A percentile compares a stretch with the other conserved stretches of the same genome.
phyloP scores from a whole-genome alignment of 1,140 invertebrate species.

The Aphelinus atriplicis region DNA sequence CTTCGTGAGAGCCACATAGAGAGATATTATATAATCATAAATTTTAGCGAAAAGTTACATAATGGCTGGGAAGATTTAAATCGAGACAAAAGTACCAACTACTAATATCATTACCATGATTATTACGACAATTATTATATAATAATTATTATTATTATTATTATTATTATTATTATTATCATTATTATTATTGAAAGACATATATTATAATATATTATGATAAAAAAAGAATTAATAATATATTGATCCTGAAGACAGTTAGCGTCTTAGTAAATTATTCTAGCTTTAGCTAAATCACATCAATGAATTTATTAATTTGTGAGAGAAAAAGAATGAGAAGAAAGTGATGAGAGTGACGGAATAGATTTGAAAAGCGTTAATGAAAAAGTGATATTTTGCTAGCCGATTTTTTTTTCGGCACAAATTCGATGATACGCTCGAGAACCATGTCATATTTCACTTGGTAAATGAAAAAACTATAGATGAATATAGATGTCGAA shows the following conservation, averaged over 20 bases:
- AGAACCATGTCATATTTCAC: too few species aligned
- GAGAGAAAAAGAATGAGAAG: background rate
- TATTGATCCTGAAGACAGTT: conserved; percentile 55
- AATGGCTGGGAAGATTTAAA: conserved; percentile 52
- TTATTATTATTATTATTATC: conserved; percentile 39
- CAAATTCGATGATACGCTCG: too few species aligned
- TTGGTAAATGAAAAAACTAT: too few species aligned
- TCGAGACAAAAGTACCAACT: conserved; percentile 59
- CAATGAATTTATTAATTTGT: conserved; percentile 48
- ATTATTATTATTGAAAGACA: conserved; percentile 48
- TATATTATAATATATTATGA: conserved; percentile 51
- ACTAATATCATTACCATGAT: conserved; percentile 47
- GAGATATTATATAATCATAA: conserved; percentile 31
- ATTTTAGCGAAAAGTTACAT: conserved; percentile 37
- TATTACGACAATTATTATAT: conserved; percentile 31
- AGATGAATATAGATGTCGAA: too few species aligned
- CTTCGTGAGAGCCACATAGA: conserved; percentile 20
- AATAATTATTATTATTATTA: conserved; percentile 42
- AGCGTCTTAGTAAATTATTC: conserved; percentile 61
- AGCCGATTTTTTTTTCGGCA: background rate
- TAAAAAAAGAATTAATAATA: conserved; percentile 41
- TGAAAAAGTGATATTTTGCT: conserved; percentile 10
- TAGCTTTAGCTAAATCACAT: conserved; percentile 57
- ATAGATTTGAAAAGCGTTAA: background rate
- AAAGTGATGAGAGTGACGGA: conserved; percentile 14